Evolutionary conservation across 1,140 invertebrate species (phyloP).

Genomic region (Paramacrobiotus metropolitanus): DNA sequence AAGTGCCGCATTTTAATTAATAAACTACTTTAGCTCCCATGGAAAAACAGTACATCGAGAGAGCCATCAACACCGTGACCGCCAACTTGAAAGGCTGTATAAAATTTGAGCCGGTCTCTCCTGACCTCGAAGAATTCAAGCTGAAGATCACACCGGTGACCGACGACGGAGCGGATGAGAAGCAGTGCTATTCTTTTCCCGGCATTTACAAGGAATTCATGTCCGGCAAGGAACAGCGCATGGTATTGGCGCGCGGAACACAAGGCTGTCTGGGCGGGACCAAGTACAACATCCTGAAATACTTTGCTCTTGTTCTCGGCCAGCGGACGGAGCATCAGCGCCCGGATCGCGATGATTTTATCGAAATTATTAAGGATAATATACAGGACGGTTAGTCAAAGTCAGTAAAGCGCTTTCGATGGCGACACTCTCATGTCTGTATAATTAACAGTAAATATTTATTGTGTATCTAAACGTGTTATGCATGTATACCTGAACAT

Average conservation of each 20-base stretch:
- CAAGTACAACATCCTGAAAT: not conserved
- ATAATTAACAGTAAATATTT: not conserved
- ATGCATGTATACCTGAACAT: not conserved
- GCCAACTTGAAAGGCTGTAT: not conserved
- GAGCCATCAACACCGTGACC: not conserved
- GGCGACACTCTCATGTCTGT: not conserved
- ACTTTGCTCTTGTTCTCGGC: not conserved
- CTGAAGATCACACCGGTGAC: not conserved
- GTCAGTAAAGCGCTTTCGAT: too few species aligned
- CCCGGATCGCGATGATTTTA: not conserved
- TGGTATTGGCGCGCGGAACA: not conserved
- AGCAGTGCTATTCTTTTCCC: not conserved
- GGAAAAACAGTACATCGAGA: not conserved
- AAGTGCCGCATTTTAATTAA: too few species aligned
- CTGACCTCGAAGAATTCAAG: not conserved
- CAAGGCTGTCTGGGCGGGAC: not conserved
- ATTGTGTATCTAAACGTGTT: not conserved
- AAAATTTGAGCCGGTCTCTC: not conserved
- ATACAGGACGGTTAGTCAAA: not conserved
- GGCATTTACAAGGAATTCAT: not conserved
- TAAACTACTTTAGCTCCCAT: not conserved
- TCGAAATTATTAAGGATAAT: not conserved
- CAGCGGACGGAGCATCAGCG: constrained; percentile 2
- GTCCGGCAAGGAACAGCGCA: not conserved
- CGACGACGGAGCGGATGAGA: not conserved